Conservation (phyloP, 2,888 invertebrate genomes). For the Agrochola lychnidis region DNA sequence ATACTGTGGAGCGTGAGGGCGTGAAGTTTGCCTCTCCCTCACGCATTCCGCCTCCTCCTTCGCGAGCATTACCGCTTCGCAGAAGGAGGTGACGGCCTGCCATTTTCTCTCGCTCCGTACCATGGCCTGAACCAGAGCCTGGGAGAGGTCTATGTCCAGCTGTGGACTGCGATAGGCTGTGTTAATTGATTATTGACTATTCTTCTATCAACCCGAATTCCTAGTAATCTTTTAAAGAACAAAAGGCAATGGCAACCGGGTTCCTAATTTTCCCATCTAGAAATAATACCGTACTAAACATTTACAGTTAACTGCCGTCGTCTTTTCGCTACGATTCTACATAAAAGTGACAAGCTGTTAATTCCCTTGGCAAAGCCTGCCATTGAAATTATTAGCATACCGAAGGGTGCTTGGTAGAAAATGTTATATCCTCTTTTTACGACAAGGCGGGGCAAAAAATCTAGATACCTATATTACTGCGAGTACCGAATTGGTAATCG, state of each 20-base stretch:
- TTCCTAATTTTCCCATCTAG: constrained; percentile 15
- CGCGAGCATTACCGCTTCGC: no score
- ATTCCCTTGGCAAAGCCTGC: constrained; percentile 28
- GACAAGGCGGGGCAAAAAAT: constrained; percentile 17
- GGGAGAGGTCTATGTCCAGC: neutral
- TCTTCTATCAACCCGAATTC: neutral
- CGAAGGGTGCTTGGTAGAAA: constrained; percentile 26
- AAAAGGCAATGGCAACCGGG: neutral
- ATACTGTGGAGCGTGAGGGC: no score
- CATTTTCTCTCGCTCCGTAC: no score
- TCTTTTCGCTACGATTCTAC: constrained; percentile 37
- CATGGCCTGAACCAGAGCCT: neutral
- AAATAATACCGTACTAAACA: neutral
- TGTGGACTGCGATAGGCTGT: neutral
- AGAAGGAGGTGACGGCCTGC: no score
- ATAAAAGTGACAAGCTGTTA: constrained; percentile 55
- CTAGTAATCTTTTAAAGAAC: neutral
- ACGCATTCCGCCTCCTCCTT: no score
- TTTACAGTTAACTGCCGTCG: constrained; percentile 18
- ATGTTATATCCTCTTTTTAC: constrained; percentile 47
- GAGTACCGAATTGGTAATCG: constrained; percentile 26
- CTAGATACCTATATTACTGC: constrained; percentile 21
- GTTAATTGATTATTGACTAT: neutral
- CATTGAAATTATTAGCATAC: constrained; percentile 59
- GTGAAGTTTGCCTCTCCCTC: no score